Evolutionary conservation across 64 coral and sea anemone genomes (phyloP), one percentile per base, ranked within the genome.

Genomic region (Trachythela sp.): DNA sequence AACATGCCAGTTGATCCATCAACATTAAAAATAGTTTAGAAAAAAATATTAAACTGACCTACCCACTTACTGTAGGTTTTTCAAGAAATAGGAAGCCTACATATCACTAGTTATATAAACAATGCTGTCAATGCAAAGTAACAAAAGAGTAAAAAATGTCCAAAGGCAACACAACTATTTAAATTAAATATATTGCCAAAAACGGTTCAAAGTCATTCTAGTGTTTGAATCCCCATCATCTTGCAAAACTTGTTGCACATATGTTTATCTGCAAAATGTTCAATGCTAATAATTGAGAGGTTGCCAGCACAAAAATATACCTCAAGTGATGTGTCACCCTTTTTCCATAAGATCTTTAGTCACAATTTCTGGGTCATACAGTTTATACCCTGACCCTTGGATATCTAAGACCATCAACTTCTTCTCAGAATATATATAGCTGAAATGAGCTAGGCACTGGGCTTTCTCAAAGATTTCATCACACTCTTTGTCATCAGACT

Each of bases 321-420:
- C 34, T 80, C 68, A n/a, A n/a, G n/a, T n/a, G n/a, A n/a, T n/a
- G n/a, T n/a, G n/a, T n/a, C 20, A 30, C 75, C 32, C 34, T 40
- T 9, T n/a, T 37, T 37, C 33, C 75, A 37, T 80, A 1, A 80
- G 20, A 37, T 36, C 38, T 34, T n/a, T 80, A 37, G 75, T 80
- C 3, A 40, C 75, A 80, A 80, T 80, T 80, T 80, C 75, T 40
- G 75, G 75, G 75, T 80, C 75, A 80, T 80, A 80, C 8, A 80
- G 38, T 29, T 80, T 80, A 15, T 13, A 37, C 14, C 30, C 31
- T 4, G 75, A 36, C 6, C 75, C 75, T 80, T 80, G 75, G 34
- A 80, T 36, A 37, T 80, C 75, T 34, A 80, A 29, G 8, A 80
- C 13, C 75, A 80, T 80, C 2, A 80, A 29, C 20, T 80, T 80